A percentile compares a stretch with the other conserved stretches of the same genome.
Conservation (phyloP, 1,140 invertebrate species). For the Trichogramma pretiosum region DNA sequence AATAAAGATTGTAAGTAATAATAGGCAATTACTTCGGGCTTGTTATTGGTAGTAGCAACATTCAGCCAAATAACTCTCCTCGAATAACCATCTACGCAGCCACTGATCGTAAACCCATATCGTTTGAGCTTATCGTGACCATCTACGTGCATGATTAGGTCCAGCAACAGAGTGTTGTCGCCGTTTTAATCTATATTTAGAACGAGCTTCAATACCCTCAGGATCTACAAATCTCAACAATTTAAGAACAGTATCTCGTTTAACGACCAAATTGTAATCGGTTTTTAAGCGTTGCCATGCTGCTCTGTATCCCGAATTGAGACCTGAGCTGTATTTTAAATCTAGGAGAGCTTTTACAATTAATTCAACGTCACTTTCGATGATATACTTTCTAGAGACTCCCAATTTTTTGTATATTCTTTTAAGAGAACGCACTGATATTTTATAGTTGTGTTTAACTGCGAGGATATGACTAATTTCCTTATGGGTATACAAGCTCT, state of each 20-base stretch:
- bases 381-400: background rate
- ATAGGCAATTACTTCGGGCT: constrained; percentile 16
- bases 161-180: too few relatives aligned
- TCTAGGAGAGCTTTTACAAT: background rate
- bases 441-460: background rate
- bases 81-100: constrained; percentile 31
- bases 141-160: too few relatives aligned
- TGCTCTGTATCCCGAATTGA: background rate
- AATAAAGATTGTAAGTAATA: constrained; percentile 24
- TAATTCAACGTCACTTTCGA: background rate
- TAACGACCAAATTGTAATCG: background rate
- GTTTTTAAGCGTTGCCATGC: background rate
- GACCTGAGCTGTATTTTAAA: background rate
- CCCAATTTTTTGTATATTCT: background rate
- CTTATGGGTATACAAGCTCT: background rate
- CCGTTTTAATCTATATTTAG: too few relatives aligned
- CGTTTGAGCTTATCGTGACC: too few relatives aligned
- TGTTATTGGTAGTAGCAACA: constrained; percentile 16
- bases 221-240: too few relatives aligned
- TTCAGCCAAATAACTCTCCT: constrained; percentile 26
- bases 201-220: too few relatives aligned
- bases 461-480: background rate
- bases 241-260: background rate
- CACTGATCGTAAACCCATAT: constrained; percentile 27
- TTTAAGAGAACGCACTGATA: background rate